These are phyloP conservation scores for Heliconius aoede DNA, from an alignment of 2,888 invertebrate species.

Conservation along the genomic window DNA sequence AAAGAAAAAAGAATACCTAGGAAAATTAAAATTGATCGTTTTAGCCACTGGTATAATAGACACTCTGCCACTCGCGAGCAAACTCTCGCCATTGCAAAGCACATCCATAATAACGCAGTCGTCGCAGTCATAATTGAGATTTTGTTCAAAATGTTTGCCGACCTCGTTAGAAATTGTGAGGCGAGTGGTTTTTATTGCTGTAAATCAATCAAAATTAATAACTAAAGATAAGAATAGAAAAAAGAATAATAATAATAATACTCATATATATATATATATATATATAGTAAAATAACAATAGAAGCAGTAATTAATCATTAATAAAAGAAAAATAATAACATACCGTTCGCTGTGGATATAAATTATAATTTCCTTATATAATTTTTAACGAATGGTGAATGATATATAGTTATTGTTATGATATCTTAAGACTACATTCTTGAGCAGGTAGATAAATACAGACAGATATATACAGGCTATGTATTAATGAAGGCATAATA, in stretches of 20 bases:
- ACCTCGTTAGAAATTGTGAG: slow-evolving; percentile 48
- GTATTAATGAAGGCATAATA: neutral
- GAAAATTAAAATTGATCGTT: slow-evolving; percentile 64
- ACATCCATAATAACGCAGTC: slow-evolving; percentile 61
- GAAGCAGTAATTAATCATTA: neutral
- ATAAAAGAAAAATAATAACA: neutral
- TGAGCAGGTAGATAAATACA: too few species aligned
- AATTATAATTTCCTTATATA: neutral
- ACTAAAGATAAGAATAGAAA: neutral
- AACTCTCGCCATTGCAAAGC: slow-evolving; percentile 63
- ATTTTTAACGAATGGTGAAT: neutral
- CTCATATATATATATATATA: neutral
- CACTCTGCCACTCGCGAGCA: slow-evolving; percentile 54
- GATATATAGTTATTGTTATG: neutral
- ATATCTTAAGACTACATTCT: too few species aligned
- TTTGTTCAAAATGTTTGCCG: slow-evolving; percentile 57
- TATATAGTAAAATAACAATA: neutral
- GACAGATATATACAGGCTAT: too few species aligned
- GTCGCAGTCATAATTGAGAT: slow-evolving; percentile 54
- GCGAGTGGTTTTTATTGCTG: slow-evolving; percentile 51
- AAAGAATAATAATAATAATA: too few species aligned
- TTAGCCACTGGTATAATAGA: slow-evolving; percentile 55
- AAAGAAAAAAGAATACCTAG: slow-evolving; percentile 54
- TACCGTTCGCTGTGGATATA: neutral
- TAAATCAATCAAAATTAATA: neutral